Conservation (phyloP, 2,888 invertebrate species). For the Stenotaenia linearis region DNA sequence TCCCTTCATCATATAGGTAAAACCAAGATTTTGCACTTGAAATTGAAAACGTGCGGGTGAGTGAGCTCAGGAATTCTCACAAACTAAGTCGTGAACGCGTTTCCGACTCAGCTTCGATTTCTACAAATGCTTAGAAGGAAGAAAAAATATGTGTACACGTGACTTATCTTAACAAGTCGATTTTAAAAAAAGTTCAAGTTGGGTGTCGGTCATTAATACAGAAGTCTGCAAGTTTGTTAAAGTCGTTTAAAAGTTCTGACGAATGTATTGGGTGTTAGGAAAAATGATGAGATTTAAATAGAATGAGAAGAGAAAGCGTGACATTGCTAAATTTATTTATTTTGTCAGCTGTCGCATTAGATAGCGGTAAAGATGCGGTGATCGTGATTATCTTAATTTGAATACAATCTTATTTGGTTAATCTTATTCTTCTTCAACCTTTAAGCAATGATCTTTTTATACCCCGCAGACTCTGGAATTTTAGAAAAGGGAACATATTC, state of each 20-base stretch:
- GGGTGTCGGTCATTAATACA: neutral
- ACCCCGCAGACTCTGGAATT: neutral
- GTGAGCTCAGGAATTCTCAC: neutral
- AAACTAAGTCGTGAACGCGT: neutral
- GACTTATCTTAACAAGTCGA: neutral
- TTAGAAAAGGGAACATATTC: neutral
- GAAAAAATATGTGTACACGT: neutral
- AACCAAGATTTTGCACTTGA: constrained; percentile 11
- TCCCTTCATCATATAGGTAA: neutral
- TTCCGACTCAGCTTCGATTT: constrained; percentile 14
- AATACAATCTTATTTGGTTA: constrained; percentile 2
- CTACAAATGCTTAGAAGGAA: neutral
- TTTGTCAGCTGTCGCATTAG: constrained; percentile 2
- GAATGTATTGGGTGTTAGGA: too few species aligned
- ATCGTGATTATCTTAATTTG: neutral
- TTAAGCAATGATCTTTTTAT: neutral
- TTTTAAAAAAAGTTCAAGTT: neutral
- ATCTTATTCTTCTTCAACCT: neutral
- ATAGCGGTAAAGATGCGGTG: neutral
- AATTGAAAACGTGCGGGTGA: constrained; percentile 24
- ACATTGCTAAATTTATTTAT: neutral
- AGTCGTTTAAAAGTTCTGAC: neutral
- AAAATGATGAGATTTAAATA: neutral
- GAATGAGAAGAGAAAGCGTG: neutral
- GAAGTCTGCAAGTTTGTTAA: neutral